These are phyloP conservation scores for Stenichneumon culpator DNA, from an alignment of 2,888 invertebrate genomes.

Conservation along the genomic window DNA sequence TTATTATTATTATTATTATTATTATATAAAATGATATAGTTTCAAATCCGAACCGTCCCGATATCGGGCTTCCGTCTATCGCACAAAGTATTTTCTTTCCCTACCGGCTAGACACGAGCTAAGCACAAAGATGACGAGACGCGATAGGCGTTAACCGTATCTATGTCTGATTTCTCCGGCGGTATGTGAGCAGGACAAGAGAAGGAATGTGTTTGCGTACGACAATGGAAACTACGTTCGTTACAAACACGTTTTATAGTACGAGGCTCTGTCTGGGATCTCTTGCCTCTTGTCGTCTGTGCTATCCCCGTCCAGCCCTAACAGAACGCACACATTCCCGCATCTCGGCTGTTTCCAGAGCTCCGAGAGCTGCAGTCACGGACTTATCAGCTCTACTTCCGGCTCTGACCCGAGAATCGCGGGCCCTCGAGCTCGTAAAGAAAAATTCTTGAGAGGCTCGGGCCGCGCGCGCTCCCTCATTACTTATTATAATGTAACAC, in stretches of 20 bases:
- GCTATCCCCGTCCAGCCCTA: background rate
- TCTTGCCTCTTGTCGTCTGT: background rate
- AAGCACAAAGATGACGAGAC: slow-evolving; percentile 63
- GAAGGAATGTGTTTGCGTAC: slow-evolving; percentile 47
- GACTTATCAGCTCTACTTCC: slow-evolving; percentile 52
- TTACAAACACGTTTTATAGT: slow-evolving; percentile 8
- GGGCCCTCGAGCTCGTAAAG: background rate
- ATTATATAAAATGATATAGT: background rate
- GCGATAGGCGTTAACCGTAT: slow-evolving; percentile 44
- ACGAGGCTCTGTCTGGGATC: slow-evolving; percentile 36
- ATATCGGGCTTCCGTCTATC: slow-evolving; percentile 37
- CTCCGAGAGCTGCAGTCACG: slow-evolving; percentile 3
- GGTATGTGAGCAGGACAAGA: background rate
- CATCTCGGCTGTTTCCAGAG: background rate
- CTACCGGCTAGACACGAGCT: slow-evolving; percentile 64
- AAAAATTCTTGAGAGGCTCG: slow-evolving; percentile 43
- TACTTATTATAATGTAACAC: slow-evolving; percentile 56
- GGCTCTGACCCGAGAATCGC: slow-evolving; percentile 49
- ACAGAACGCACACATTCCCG: background rate
- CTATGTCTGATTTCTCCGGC: slow-evolving; percentile 38
- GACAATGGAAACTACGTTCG: slow-evolving; percentile 12
- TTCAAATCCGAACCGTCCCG: background rate
- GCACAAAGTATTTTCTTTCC: slow-evolving; percentile 59
- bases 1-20: too few relatives aligned
- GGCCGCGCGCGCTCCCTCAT: slow-evolving; percentile 28